Evolutionary conservation across 2,797 vertebrate genomes (phyloP), one percentile per base, ranked within the genome.

Genomic region (Macroramphosus scolopax): DNA sequence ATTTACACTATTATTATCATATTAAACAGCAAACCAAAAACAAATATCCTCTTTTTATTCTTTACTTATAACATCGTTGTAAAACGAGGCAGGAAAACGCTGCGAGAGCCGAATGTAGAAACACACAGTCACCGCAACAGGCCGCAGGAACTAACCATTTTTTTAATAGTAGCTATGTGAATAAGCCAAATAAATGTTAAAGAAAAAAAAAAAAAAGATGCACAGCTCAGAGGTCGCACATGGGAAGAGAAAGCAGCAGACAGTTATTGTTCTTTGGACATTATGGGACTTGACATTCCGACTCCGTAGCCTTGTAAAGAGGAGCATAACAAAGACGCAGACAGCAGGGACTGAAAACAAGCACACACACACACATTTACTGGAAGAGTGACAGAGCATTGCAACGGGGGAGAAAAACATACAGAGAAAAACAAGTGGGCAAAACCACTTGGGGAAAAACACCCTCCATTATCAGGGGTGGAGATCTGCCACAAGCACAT

Each of bases 401-500:
- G 74, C 78, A 48, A 52, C n/a, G 50, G 32, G 51, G 73, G 59
- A 55, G 68, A 72, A 51, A 52, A 62, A 62, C 8, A 20, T 18
- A 15, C 45, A n/a, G 60, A 77, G 76, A 82, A 84, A 84, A 85
- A 82, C 81, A 89, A 84, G 76, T 72, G 71, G 78, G 78, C 59
- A 82, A 85, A 85, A 85, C 77, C 72, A 67, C 82, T 84, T 67
- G 49, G 68, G 75, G 68, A 82, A 79, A 80, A 83, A 85, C 79
- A 83, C 75, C 77, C 72, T 69, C 77, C 61, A 82, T 82, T 87
- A 89, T 89, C 86, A 84, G 70, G 75, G 79, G 63, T 70, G 78
- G 78, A 81, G 79, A 85, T 89, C 82, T 83, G 77, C 81, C 80
- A 76, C 80, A 75, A 69, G 64, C 61, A 61, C 80, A 83, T 88